Percentiles rank a stretch among this genome's conserved stretches.
These are phyloP conservation scores for Parapristionchus giblindavisi DNA, from an alignment of 2,888 invertebrate species.

Conservation along the genomic window DNA sequence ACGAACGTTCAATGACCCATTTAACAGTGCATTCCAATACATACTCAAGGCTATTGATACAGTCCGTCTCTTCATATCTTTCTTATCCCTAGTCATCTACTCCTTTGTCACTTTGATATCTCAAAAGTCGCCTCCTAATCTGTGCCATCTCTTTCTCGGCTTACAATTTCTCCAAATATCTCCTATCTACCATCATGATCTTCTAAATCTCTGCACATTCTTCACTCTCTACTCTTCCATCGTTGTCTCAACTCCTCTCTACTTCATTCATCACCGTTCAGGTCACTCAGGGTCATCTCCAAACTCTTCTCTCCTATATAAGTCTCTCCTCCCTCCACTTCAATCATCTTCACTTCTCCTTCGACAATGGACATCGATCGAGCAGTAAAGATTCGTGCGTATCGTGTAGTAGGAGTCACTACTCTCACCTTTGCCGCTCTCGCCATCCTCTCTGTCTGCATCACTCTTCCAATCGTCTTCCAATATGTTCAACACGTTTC, in stretches of 20 bases:
- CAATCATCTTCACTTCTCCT: background rate
- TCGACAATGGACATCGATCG: constrained; percentile 23
- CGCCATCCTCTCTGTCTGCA: constrained; percentile 25
- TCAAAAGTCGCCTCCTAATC: background rate
- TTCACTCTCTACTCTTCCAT: too few relatives aligned
- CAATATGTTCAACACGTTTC: constrained; percentile 31
- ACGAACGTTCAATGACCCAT: too few relatives aligned
- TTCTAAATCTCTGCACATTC: too few relatives aligned
- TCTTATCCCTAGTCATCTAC: too few relatives aligned
- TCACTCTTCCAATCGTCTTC: constrained; percentile 32
- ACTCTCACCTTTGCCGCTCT: constrained; percentile 26
- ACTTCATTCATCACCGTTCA: background rate
- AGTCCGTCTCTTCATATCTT: too few relatives aligned
- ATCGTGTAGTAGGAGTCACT: constrained; percentile 36
- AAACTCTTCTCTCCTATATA: background rate
- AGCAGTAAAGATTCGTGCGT: constrained; percentile 30
- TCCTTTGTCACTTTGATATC: too few relatives aligned
- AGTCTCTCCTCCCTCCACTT: background rate
- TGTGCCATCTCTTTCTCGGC: background rate
- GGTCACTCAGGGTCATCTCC: background rate
- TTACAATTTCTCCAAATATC: background rate
- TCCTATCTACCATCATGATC: background rate
- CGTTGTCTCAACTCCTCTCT: constrained; percentile 2
- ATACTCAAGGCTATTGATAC: too few relatives aligned
- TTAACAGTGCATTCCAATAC: too few relatives aligned